phyloP scores from a whole-genome alignment of 2,113 vertebrate species.

The Halichoeres trimaculatus region DNA sequence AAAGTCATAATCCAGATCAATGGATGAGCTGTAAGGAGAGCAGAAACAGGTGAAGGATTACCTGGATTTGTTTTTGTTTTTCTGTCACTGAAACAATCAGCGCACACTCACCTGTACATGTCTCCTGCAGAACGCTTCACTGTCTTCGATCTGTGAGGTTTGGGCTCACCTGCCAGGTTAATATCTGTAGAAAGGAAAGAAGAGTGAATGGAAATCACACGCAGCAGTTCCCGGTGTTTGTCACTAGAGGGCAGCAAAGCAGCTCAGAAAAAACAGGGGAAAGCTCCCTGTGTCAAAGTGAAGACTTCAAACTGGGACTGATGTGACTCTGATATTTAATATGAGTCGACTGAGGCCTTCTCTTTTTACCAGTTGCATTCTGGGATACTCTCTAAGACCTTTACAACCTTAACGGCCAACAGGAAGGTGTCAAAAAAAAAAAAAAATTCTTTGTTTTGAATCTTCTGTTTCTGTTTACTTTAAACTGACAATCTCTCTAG shows the following conservation, averaged over 20 bases:
- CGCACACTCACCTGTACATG: constrained; percentile 87
- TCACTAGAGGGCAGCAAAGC: constrained; percentile 31
- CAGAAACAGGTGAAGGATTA: not conserved
- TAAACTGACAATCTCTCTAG: no score
- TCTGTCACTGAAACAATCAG: not conserved
- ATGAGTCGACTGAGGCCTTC: no score
- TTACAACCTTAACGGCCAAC: no score
- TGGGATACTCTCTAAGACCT: no score
- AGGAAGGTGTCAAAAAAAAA: no score
- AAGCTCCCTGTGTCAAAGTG: no score
- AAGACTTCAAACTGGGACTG: not conserved
- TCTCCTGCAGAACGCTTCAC: constrained; percentile 90
- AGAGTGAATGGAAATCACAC: no score
- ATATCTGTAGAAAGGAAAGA: constrained; percentile 83
- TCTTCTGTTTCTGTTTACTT: no score
- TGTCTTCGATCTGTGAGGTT: constrained; percentile 89
- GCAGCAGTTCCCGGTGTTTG: not conserved
- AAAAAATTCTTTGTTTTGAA: no score
- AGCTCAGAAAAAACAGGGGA: not conserved
- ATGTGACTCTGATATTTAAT: no score
- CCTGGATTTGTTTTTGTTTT: not conserved
- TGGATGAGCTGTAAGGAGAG: constrained; percentile 84
- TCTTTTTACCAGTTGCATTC: no score
- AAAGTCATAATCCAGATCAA: constrained; percentile 92
- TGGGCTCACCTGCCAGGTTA: constrained; percentile 93